Percentiles rank a stretch among this genome's conserved stretches.
Evolutionary conservation across 2,113 vertebrate species (phyloP).

Genomic region (Bagarius yarrelli): DNA sequence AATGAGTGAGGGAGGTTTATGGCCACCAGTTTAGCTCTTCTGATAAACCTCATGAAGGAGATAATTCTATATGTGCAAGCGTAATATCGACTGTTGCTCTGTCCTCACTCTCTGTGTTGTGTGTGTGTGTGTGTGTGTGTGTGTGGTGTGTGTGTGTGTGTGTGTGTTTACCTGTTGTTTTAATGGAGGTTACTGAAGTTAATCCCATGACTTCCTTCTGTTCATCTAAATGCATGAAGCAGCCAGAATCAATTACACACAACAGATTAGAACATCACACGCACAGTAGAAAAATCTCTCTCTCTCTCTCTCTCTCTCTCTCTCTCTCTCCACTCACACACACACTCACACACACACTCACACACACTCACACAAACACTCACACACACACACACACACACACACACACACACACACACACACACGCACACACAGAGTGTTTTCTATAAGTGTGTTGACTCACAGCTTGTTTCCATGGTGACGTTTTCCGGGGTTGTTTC

Average conservation of each 20-base stretch:
- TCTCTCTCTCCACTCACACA: no score
- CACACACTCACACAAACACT: not conserved
- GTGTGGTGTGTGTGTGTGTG: not conserved
- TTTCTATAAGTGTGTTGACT: no score
- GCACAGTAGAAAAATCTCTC: not conserved
- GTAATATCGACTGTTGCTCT: not conserved
- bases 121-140: not conserved
- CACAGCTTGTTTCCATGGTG: not conserved
- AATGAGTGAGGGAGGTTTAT: not conserved
- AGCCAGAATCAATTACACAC: conserved; percentile 21
- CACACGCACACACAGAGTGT: no score
- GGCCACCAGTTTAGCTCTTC: not conserved
- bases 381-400: not conserved
- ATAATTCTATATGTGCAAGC: not conserved
- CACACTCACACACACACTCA: not conserved
- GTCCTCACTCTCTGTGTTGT: not conserved
- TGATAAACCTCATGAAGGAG: not conserved
- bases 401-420: no score
- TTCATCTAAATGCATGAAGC: conserved; percentile 28
- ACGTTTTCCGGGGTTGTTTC: not conserved
- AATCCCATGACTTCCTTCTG: conserved; percentile 5
- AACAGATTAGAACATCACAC: conserved; percentile 4
- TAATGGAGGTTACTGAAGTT: conserved; percentile 22
- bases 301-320: no score
- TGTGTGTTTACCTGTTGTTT: not conserved